Percentiles rank a stretch among this genome's conserved stretches.
These are phyloP conservation scores for Boleophthalmus pectinirostris DNA, from an alignment of 2,113 vertebrate genomes.

Conservation along the genomic window DNA sequence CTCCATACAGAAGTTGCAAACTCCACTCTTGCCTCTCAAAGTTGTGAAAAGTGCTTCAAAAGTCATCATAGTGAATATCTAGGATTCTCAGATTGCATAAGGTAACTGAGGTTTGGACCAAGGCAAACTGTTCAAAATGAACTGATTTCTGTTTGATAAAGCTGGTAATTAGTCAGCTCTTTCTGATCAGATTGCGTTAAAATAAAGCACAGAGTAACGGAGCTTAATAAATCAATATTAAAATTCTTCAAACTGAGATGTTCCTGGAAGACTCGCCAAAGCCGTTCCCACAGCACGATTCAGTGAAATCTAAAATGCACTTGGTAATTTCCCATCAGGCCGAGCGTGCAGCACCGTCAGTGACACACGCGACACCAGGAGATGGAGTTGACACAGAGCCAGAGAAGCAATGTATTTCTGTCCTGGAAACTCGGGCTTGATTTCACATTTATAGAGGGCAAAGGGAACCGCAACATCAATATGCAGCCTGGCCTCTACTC, in stretches of 20 bases:
- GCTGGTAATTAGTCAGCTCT: no score
- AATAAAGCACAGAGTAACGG: no score
- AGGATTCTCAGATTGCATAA: no score
- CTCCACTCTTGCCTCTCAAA: no score
- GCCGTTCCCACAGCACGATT: background rate
- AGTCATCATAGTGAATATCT: no score
- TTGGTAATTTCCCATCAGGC: constrained; percentile 9
- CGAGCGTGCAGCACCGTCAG: background rate
- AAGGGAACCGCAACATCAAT: constrained; percentile 14
- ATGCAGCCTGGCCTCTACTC: constrained; percentile 3
- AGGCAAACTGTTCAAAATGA: no score
- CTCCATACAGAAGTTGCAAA: no score
- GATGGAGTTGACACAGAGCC: constrained; percentile 10
- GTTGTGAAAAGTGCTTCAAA: no score
- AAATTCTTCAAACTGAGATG: background rate
- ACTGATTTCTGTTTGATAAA: no score
- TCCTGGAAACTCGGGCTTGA: constrained; percentile 12
- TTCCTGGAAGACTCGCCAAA: background rate
- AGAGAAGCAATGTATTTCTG: constrained; percentile 10
- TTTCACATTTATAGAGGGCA: constrained; percentile 16
- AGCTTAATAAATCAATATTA: no score
- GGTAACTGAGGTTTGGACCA: no score
- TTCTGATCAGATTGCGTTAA: no score
- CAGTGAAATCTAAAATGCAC: constrained; percentile 8
- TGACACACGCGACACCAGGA: constrained; percentile 3